Percentiles rank a stretch among this genome's conserved stretches.
These are phyloP conservation scores for Ashinkailepas kermadecensis DNA, from an alignment of 2,888 invertebrate genomes.

Conservation along the genomic window DNA sequence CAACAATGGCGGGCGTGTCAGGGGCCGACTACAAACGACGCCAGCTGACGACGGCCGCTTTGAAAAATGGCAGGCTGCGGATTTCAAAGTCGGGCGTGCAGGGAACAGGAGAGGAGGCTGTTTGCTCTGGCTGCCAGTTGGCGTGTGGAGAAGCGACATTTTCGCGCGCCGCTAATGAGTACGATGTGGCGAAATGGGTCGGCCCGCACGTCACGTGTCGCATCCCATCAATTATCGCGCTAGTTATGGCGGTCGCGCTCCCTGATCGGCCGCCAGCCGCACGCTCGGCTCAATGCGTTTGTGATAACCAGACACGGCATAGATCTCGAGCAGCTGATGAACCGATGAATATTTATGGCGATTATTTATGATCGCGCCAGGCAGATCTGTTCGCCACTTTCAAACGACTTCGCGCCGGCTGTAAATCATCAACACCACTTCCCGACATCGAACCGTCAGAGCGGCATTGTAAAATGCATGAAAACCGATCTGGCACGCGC, in stretches of 20 bases:
- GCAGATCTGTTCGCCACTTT: neutral
- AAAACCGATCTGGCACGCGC: neutral
- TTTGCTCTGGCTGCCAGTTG: too few species aligned
- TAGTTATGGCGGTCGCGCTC: too few species aligned
- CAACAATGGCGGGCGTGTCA: conserved; percentile 17
- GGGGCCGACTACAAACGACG: neutral
- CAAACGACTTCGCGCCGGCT: neutral
- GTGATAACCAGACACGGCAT: neutral
- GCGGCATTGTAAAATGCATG: neutral
- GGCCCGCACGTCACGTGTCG: neutral
- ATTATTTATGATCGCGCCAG: neutral
- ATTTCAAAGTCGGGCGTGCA: neutral
- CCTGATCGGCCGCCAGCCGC: neutral
- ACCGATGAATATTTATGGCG: neutral
- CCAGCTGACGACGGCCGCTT: neutral
- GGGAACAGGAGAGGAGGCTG: neutral
- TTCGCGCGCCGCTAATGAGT: too few species aligned
- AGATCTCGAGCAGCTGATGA: neutral
- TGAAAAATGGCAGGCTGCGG: neutral
- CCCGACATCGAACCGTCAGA: too few species aligned
- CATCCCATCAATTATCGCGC: neutral
- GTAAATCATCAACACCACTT: neutral
- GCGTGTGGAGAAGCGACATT: too few species aligned
- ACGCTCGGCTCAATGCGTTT: neutral
- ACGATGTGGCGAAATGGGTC: too few species aligned